Evolutionary conservation across 1,140 invertebrate genomes (phyloP).

Genomic region (Drosophila sproati): DNA sequence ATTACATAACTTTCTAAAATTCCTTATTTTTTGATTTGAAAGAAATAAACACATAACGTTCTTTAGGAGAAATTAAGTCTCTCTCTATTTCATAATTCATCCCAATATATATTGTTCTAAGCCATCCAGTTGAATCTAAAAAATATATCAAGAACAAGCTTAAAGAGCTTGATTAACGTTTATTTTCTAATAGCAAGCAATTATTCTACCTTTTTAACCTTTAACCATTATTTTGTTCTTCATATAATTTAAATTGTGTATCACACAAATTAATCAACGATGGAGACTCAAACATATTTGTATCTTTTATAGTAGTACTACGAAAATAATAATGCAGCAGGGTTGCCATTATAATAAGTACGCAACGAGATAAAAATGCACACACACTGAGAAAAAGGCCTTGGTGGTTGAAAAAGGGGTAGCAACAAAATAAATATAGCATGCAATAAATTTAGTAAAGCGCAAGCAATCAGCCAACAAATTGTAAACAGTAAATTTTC

Average conservation of each 20-base stretch:
- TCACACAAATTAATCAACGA: too few species aligned
- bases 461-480: slow-evolving; percentile 81
- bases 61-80: too few species aligned
- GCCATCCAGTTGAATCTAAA: neutral
- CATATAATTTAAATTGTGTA: slow-evolving; percentile 64
- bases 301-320: slow-evolving; percentile 45
- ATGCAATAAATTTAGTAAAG: slow-evolving; percentile 75
- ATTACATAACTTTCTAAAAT: too few species aligned
- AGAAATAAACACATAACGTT: too few species aligned
- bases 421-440: slow-evolving; percentile 62
- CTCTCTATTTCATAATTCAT: too few species aligned
- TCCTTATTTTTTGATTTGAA: too few species aligned
- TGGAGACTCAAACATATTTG: neutral
- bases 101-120: neutral
- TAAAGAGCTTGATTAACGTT: neutral
- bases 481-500: slow-evolving; percentile 80
- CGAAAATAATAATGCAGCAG: slow-evolving; percentile 72
- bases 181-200: neutral
- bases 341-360: slow-evolving; percentile 74
- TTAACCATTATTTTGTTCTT: slow-evolving; percentile 18
- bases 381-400: neutral
- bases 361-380: slow-evolving; percentile 38
- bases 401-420: neutral
- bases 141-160: neutral
- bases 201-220: neutral